Conservation (phyloP, 2,797 vertebrate species). For the Vespertilio murinus region DNA sequence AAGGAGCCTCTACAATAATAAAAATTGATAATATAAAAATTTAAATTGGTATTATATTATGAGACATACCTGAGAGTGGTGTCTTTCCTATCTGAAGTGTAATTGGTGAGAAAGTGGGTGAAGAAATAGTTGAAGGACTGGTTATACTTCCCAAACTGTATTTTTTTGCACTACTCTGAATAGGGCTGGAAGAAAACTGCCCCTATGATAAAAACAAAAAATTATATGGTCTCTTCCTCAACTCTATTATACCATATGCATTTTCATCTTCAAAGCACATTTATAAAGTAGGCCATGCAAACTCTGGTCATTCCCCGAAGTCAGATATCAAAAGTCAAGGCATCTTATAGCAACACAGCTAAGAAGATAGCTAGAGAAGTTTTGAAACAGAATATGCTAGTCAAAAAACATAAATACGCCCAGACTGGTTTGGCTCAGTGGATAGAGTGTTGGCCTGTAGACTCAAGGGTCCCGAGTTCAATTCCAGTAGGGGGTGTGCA, state of each 20-base stretch:
- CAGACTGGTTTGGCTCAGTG: too few relatives aligned
- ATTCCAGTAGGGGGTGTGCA: too few relatives aligned
- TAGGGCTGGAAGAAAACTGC: slow-evolving; percentile 98
- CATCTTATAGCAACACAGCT: not conserved
- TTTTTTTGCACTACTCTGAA: slow-evolving; percentile 89
- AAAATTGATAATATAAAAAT: not conserved
- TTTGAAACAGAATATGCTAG: not conserved
- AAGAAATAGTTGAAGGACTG: slow-evolving; percentile 87
- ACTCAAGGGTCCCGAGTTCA: too few relatives aligned
- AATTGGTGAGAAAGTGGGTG: slow-evolving; percentile 93
- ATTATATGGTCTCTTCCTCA: not conserved
- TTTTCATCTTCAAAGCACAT: not conserved
- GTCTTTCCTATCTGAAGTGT: slow-evolving; percentile 86
- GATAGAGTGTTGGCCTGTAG: too few relatives aligned
- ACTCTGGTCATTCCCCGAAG: not conserved
- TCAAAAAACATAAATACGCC: not conserved
- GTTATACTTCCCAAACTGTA: slow-evolving; percentile 92
- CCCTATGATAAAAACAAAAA: slow-evolving; percentile 84
- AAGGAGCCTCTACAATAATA: not conserved
- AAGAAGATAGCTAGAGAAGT: not conserved
- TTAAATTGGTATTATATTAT: not conserved
- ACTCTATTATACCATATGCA: not conserved
- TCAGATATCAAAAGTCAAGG: not conserved
- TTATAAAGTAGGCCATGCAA: not conserved
- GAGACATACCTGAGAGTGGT: slow-evolving; percentile 88